Conservation (phyloP, 2,113 vertebrate genomes). For the Lophius piscatorius region DNA sequence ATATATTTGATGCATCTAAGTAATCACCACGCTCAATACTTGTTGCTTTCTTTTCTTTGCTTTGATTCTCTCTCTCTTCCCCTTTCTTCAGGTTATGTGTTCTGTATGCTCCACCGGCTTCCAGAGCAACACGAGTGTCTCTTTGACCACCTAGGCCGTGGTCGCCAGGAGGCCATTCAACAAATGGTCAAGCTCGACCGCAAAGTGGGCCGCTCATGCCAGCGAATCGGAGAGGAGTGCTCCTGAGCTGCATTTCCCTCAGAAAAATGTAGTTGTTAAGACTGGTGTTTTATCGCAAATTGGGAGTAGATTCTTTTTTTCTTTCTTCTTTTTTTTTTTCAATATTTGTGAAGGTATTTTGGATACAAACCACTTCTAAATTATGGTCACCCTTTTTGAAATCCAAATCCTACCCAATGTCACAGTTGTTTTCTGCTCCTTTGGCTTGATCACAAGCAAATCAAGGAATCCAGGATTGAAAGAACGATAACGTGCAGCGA, state of each 20-base stretch:
- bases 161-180: constrained; percentile 96
- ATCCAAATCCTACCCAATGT: constrained; percentile 16
- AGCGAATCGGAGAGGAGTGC: constrained; percentile 98
- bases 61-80: background rate
- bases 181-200: constrained; percentile 99
- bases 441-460: constrained; percentile 62
- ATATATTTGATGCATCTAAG: too few species aligned
- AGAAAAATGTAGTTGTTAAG: constrained; percentile 28
- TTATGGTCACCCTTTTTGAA: constrained; percentile 31
- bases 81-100: constrained; percentile 87
- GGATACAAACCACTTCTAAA: constrained; percentile 43
- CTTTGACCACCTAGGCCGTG: constrained; percentile 97
- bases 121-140: constrained; percentile 97
- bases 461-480: constrained; percentile 41
- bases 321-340: constrained; percentile 30
- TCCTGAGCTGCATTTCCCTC: constrained; percentile 78
- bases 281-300: constrained; percentile 48
- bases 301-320: constrained; percentile 53
- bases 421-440: constrained; percentile 25
- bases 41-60: background rate
- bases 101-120: constrained; percentile 98
- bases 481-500: constrained; percentile 52
- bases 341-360: constrained; percentile 37
- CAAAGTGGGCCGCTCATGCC: constrained; percentile 98
- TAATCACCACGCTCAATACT: too few species aligned